Percentiles rank a stretch among this genome's conserved stretches.
These are phyloP conservation scores for Sclerodermus sp. DNA, from an alignment of 2,888 invertebrate species.

Conservation along the genomic window DNA sequence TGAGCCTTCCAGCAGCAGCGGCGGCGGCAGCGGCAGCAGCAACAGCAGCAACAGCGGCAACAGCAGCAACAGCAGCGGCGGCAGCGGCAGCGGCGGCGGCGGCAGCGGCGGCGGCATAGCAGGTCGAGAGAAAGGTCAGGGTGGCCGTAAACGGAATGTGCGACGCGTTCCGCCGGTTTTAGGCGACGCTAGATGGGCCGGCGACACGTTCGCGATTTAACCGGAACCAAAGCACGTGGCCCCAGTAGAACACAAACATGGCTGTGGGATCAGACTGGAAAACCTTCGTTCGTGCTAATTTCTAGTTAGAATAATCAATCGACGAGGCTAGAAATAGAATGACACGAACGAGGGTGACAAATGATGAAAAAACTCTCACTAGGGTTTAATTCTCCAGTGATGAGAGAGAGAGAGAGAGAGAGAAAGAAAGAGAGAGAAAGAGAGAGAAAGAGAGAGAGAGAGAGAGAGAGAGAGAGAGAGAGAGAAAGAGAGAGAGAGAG, in stretches of 20 bases:
- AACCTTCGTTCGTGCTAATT: not conserved
- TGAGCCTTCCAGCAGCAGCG: too few species aligned
- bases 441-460: not conserved
- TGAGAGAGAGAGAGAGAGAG: conserved; percentile 8
- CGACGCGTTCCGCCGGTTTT: not conserved
- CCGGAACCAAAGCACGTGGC: too few species aligned
- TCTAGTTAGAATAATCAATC: conserved; percentile 17
- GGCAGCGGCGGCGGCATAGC: too few species aligned
- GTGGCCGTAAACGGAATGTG: too few species aligned
- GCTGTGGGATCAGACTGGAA: too few species aligned
- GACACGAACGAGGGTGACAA: not conserved
- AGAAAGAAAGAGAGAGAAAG: conserved; percentile 3
- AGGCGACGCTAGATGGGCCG: conserved; percentile 1
- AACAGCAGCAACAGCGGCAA: not conserved
- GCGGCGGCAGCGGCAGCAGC: not conserved
- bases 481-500: not conserved
- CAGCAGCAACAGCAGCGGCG: not conserved
- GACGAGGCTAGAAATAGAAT: conserved; percentile 3
- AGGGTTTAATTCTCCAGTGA: conserved; percentile 8
- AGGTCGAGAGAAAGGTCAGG: too few species aligned
- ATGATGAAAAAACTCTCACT: conserved; percentile 9
- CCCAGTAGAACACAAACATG: too few species aligned
- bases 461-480: not conserved
- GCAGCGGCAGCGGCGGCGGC: too few species aligned
- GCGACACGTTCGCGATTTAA: not conserved